These are phyloP conservation scores for Ylistrum balloti DNA, from an alignment of 1,140 invertebrate genomes.

Conservation along the genomic window DNA sequence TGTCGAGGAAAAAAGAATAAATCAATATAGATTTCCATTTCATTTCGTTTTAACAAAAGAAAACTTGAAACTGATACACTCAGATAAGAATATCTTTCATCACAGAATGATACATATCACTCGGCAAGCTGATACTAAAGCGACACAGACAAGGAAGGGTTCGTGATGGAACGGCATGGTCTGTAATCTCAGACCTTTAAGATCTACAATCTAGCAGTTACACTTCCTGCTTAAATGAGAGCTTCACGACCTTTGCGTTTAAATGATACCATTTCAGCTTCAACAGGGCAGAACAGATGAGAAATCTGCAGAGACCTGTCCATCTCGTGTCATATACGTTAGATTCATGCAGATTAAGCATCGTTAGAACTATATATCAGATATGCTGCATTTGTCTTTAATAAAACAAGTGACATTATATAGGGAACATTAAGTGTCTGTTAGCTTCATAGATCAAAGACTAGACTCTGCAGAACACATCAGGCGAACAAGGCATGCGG, in stretches of 20 bases:
- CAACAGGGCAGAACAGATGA: not conserved
- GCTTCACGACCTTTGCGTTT: not conserved
- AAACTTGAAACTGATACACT: not conserved
- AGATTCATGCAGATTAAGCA: not conserved
- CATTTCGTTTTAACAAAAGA: not conserved
- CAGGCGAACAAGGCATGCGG: not conserved
- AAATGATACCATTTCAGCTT: not conserved
- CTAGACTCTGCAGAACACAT: not conserved
- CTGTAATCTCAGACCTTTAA: not conserved
- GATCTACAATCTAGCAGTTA: not conserved
- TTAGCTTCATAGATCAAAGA: not conserved
- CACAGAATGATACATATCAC: not conserved
- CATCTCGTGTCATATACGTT: not conserved
- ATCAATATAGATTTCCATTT: not conserved
- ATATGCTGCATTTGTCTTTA: conserved; percentile 1
- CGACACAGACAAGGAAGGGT: not conserved
- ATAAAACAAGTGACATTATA: not conserved
- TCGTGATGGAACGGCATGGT: not conserved
- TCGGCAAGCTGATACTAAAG: not conserved
- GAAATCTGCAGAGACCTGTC: not conserved
- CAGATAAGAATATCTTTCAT: too few relatives aligned
- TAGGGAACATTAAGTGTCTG: not conserved
- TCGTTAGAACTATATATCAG: not conserved
- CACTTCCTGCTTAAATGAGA: conserved; percentile 32
- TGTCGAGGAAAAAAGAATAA: not conserved